Evolutionary conservation across 2,113 vertebrate genomes (phyloP).

Genomic region (Emydocephalus ijimae): DNA sequence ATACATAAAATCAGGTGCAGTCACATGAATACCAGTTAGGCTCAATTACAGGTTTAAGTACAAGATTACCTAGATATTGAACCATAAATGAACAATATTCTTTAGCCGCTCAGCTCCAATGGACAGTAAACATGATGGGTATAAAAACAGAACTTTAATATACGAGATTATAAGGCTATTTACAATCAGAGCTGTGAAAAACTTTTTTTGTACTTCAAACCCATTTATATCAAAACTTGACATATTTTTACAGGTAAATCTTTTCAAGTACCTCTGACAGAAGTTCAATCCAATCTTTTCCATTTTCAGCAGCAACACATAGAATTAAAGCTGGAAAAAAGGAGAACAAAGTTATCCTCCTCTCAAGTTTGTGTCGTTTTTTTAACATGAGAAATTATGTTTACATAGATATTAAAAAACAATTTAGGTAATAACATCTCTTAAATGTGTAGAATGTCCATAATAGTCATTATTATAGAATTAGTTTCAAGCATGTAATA

Average conservation of each 20-base stretch:
- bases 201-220: background rate
- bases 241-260: constrained; percentile 20
- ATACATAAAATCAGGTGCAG: background rate
- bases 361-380: constrained; percentile 47
- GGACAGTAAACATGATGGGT: background rate
- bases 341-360: constrained; percentile 41
- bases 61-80: background rate
- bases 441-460: constrained; percentile 3
- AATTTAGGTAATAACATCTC: constrained; percentile 18
- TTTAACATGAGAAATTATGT: constrained; percentile 31
- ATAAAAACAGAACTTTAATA: background rate
- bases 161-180: background rate
- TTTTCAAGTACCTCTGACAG: constrained; percentile 64
- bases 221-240: background rate
- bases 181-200: background rate
- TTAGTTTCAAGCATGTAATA: constrained; percentile 7
- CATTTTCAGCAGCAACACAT: constrained; percentile 54
- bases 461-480: constrained; percentile 16
- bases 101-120: background rate
- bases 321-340: constrained; percentile 57
- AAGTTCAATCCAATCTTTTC: constrained; percentile 52
- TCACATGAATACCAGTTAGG: background rate
- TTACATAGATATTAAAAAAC: constrained; percentile 4
- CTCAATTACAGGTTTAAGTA: background rate
- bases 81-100: background rate